Evolutionary conservation across 2,113 vertebrate species (phyloP).

Genomic region (Poecilia latipinna): DNA sequence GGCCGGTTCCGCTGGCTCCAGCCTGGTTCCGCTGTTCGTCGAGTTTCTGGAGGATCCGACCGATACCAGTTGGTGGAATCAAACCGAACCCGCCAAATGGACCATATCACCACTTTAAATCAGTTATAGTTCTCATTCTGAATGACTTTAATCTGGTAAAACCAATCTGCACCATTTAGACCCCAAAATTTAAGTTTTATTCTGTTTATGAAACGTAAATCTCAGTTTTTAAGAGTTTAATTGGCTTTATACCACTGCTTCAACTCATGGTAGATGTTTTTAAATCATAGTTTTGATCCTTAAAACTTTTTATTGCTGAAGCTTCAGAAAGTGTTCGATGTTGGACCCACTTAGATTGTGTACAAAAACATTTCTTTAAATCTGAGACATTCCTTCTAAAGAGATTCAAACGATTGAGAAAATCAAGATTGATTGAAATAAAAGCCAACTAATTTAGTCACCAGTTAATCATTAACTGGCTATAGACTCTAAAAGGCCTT

Average conservation of each 20-base stretch:
- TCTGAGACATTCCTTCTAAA: background rate
- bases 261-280: background rate
- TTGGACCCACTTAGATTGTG: background rate
- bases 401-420: background rate
- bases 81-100: no score
- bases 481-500: no score
- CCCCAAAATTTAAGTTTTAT: background rate
- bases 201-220: background rate
- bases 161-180: background rate
- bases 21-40: background rate
- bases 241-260: background rate
- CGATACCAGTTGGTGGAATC: background rate
- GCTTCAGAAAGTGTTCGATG: no score
- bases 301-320: background rate
- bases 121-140: background rate
- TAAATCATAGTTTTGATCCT: background rate
- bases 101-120: background rate
- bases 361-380: no score
- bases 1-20: background rate
- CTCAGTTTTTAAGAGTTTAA: background rate
- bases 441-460: no score
- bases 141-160: background rate
- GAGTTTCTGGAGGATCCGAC: conserved; percentile 8
- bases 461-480: no score
- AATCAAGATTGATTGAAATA: no score